Conservation (phyloP, 2,797 vertebrate species). For the Diceros bicornis region DNA sequence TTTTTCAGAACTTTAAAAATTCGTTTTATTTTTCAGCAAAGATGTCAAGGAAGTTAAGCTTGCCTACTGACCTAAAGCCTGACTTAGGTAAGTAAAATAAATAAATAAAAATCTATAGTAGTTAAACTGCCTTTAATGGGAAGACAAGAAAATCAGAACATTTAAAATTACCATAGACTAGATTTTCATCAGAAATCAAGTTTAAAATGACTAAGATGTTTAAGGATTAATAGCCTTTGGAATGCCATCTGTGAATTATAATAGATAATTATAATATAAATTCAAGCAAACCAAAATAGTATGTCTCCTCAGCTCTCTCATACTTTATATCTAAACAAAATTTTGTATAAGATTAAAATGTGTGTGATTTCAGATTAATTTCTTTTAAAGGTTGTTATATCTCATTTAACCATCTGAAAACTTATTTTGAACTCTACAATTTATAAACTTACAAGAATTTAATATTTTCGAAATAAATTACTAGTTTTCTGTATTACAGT, state of each 20-base stretch:
- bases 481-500: not conserved
- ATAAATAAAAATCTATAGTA: slow-evolving; percentile 60
- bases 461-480: slow-evolving; percentile 32
- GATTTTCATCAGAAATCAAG: slow-evolving; percentile 36
- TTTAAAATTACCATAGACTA: not conserved
- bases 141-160: slow-evolving; percentile 27
- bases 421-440: slow-evolving; percentile 17
- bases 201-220: slow-evolving; percentile 34
- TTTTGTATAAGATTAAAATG: slow-evolving; percentile 17
- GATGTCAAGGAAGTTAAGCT: slow-evolving; percentile 99
- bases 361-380: not conserved
- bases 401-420: not conserved
- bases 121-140: not conserved
- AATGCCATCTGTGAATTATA: not conserved
- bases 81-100: slow-evolving; percentile 97
- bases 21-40: slow-evolving; percentile 99
- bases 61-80: slow-evolving; percentile 99
- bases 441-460: not conserved
- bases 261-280: slow-evolving; percentile 1
- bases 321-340: slow-evolving; percentile 50
- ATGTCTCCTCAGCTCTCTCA: not conserved
- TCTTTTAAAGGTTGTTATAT: slow-evolving; percentile 31
- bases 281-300: slow-evolving; percentile 13
- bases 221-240: not conserved
- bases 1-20: slow-evolving; percentile 86